A percentile compares a stretch with the other conserved stretches of the same genome.
Evolutionary conservation across 2,797 vertebrate genomes (phyloP).

Genomic region (Sebastes nivosus): DNA sequence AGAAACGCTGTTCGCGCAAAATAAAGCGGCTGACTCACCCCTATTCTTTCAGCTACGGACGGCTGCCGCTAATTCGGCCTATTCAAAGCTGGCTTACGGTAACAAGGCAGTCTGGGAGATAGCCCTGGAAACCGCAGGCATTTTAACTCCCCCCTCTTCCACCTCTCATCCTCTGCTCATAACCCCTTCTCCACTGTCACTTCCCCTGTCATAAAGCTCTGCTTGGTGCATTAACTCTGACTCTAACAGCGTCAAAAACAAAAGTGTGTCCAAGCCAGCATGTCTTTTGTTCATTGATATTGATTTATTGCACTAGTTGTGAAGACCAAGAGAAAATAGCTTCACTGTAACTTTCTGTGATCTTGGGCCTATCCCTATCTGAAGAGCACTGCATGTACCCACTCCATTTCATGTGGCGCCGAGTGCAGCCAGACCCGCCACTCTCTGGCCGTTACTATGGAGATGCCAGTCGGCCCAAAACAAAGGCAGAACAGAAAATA

Average conservation of each 20-base stretch:
- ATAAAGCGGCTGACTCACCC: constrained; percentile 81
- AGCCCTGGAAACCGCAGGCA: constrained; percentile 52
- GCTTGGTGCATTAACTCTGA: neutral
- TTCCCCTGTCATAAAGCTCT: neutral
- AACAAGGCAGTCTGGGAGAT: constrained; percentile 70
- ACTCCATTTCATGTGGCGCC: constrained; percentile 34
- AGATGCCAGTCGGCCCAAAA: constrained; percentile 67
- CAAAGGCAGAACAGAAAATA: constrained; percentile 65
- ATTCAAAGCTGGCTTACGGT: constrained; percentile 78
- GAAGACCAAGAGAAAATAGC: neutral
- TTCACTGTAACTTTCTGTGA: constrained; percentile 17
- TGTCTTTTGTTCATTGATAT: neutral
- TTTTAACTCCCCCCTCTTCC: constrained; percentile 28
- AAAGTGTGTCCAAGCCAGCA: neutral
- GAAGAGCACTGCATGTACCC: constrained; percentile 27
- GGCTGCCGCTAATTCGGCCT: constrained; percentile 73
- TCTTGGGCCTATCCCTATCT: constrained; percentile 18
- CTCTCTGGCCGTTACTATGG: constrained; percentile 77
- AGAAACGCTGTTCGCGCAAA: constrained; percentile 73
- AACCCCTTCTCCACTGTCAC: neutral
- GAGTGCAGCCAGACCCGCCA: constrained; percentile 45
- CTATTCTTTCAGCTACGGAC: constrained; percentile 74
- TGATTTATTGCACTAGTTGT: neutral
- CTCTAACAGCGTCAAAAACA: neutral
- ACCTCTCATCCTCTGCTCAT: neutral